A percentile compares a stretch with the other conserved stretches of the same genome.
Evolutionary conservation across 2,797 vertebrate species (phyloP).

Genomic region (Hypotaenidia philippensis): DNA sequence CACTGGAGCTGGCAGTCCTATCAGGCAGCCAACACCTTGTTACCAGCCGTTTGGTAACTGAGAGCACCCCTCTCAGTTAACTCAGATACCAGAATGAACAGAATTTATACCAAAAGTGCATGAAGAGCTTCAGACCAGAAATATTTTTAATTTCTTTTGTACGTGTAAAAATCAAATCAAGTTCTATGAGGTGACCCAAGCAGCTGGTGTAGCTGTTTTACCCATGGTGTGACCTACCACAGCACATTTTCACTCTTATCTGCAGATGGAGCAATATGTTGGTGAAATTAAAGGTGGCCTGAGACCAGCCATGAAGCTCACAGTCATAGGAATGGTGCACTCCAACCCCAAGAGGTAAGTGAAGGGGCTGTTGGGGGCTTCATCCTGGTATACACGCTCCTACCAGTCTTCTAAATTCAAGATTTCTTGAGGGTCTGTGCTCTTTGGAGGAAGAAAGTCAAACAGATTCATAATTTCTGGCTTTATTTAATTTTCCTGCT

Average conservation of each 20-base stretch:
- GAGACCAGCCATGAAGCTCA: constrained; percentile 91
- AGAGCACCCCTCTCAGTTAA: neutral
- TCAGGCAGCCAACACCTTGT: rapidly evolving
- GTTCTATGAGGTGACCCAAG: neutral
- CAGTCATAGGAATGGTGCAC: constrained; percentile 89
- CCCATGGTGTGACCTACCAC: neutral
- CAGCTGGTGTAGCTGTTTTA: neutral
- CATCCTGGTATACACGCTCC: neutral
- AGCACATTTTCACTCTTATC: constrained; percentile 5
- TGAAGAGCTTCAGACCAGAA: neutral
- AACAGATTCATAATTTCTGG: neutral
- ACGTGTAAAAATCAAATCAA: neutral
- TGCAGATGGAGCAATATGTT: constrained; percentile 85
- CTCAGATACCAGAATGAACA: neutral
- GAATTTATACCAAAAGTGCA: neutral
- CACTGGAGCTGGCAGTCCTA: rapidly evolving
- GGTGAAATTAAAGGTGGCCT: constrained; percentile 92
- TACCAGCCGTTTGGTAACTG: rapidly evolving
- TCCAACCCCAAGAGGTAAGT: constrained; percentile 88
- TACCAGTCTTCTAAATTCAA: neutral
- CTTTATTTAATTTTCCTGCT: neutral
- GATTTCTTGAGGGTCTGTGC: neutral
- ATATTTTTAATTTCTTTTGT: neutral
- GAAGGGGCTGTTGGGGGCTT: neutral
- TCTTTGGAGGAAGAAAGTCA: neutral